These are phyloP conservation scores for Chrysolina oricalcia DNA, from an alignment of 2,888 invertebrate genomes.

Conservation along the genomic window DNA sequence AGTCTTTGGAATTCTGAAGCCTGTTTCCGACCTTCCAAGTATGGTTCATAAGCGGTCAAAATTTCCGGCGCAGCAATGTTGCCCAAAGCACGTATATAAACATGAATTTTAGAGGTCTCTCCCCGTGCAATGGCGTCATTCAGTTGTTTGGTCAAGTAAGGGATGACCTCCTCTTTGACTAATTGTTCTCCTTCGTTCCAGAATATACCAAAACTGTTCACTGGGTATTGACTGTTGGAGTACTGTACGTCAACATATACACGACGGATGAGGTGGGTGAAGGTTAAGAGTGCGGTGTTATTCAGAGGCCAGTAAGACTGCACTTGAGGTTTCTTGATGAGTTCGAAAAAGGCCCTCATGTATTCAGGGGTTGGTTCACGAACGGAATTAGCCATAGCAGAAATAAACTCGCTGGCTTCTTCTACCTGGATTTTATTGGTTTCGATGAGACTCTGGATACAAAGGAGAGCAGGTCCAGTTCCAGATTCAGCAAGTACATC, in stretches of 20 bases:
- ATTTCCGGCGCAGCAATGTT: conserved; percentile 78
- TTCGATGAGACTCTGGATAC: conserved; percentile 77
- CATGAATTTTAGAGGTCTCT: conserved; percentile 76
- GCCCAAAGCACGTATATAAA: conserved; percentile 79
- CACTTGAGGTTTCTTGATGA: conserved; percentile 75
- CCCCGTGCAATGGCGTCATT: conserved; percentile 73
- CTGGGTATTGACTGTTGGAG: conserved; percentile 78
- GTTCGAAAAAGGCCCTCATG: conserved; percentile 76
- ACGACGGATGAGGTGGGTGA: conserved; percentile 76
- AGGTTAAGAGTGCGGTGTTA: conserved; percentile 75
- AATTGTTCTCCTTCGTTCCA: conserved; percentile 73
- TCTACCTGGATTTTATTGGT: conserved; percentile 72
- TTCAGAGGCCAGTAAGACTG: conserved; percentile 74
- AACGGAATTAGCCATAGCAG: conserved; percentile 73
- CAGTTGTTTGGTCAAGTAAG: conserved; percentile 75
- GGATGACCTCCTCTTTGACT: conserved; percentile 76
- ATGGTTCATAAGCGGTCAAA: conserved; percentile 78
- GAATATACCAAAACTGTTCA: conserved; percentile 79
- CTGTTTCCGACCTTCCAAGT: conserved; percentile 77
- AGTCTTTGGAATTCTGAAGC: conserved; percentile 78
- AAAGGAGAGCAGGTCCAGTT: conserved; percentile 79
- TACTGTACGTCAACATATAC: conserved; percentile 76
- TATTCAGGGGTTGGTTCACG: conserved; percentile 79
- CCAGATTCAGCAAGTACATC: conserved; percentile 81
- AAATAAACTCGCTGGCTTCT: conserved; percentile 77